Evolutionary conservation across 2,888 invertebrate genomes (phyloP).

Genomic region (Melieria crassipennis): DNA sequence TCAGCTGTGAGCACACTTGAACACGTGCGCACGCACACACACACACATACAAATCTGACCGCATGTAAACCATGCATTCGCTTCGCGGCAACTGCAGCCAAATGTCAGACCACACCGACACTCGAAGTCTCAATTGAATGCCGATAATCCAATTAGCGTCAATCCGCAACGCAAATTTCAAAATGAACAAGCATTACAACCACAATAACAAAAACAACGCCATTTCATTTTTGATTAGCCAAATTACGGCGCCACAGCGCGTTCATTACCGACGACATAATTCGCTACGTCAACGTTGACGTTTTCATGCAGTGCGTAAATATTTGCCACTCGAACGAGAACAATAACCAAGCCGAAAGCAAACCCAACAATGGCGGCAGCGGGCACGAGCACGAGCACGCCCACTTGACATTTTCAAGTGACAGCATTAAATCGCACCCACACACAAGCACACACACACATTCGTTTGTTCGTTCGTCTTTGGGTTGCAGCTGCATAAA

Average conservation of each 20-base stretch:
- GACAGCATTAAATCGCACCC: conserved; percentile 15
- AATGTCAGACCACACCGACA: too few relatives aligned
- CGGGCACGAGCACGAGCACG: conserved; percentile 12
- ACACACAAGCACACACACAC: neutral
- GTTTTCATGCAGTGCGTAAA: conserved; percentile 23
- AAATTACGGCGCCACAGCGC: conserved; percentile 9
- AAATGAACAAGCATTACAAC: too few relatives aligned
- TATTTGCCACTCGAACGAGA: conserved; percentile 9
- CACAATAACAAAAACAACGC: too few relatives aligned
- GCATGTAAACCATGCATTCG: too few relatives aligned
- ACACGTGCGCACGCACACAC: too few relatives aligned
- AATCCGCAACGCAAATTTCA: too few relatives aligned
- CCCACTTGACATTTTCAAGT: conserved; percentile 27
- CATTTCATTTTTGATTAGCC: neutral
- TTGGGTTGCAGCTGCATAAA: conserved; percentile 48
- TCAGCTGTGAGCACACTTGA: too few relatives aligned
- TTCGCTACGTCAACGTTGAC: conserved; percentile 8
- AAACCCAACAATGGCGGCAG: neutral
- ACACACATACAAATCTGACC: too few relatives aligned
- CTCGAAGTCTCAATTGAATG: too few relatives aligned
- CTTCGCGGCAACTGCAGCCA: too few relatives aligned
- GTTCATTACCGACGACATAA: conserved; percentile 22
- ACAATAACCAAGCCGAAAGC: conserved; percentile 1
- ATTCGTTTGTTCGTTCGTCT: neutral
- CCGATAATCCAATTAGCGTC: too few relatives aligned